Conservation (phyloP, 2,888 invertebrate species). For the Eupelmus urozonus region DNA sequence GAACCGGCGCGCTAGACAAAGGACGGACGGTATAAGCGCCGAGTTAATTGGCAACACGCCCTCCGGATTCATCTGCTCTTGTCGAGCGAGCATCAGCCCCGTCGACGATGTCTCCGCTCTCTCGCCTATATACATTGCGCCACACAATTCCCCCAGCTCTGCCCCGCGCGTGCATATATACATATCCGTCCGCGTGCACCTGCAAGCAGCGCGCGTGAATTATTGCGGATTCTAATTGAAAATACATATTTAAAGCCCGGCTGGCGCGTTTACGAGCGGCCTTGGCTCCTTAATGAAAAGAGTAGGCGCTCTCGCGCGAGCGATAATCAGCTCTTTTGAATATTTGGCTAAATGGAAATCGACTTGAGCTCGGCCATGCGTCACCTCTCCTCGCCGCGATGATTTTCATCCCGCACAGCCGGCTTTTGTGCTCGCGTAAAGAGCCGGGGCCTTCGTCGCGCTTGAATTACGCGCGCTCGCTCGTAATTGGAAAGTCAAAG, state of each 20-base stretch:
- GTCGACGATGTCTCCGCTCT: background rate
- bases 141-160: background rate
- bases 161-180: background rate
- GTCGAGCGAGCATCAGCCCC: background rate
- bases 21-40: constrained; percentile 14
- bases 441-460: too few relatives aligned
- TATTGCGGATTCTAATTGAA: constrained; percentile 43
- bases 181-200: background rate
- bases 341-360: constrained; percentile 40
- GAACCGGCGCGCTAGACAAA: constrained; percentile 24
- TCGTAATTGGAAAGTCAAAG: background rate
- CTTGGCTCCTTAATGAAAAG: constrained; percentile 44
- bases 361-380: background rate
- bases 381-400: background rate
- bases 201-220: constrained; percentile 5
- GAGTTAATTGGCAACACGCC: constrained; percentile 47
- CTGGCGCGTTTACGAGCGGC: constrained; percentile 1
- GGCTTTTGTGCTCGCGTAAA: too few relatives aligned
- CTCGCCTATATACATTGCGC: constrained; percentile 5
- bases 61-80: background rate
- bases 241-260: constrained; percentile 25
- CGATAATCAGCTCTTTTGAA: constrained; percentile 27
- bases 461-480: too few relatives aligned
- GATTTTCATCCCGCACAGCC: too few relatives aligned
- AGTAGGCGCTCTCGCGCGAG: background rate